These are phyloP conservation scores for Heliocidaris erythrogramma DNA, from an alignment of 35 echinoderm and acorn worm species.

Conservation along the genomic window DNA sequence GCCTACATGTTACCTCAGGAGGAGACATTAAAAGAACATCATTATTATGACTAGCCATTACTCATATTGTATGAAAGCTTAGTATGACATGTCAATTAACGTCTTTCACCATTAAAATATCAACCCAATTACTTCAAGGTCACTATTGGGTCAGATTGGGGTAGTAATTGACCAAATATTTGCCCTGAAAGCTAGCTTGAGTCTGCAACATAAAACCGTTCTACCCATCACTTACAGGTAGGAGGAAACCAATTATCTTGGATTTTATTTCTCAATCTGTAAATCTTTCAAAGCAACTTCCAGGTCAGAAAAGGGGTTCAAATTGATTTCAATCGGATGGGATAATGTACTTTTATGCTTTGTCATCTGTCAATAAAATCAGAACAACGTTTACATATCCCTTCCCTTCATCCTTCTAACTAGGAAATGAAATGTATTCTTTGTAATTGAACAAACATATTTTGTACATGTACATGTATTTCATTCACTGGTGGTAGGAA, in stretches of 20 bases:
- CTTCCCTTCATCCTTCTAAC: too few species aligned
- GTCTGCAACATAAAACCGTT: not conserved
- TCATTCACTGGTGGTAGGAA: too few species aligned
- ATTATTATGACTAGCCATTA: too few species aligned
- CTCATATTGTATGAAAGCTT: too few species aligned
- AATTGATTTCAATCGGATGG: not conserved
- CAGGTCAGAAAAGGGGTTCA: not conserved
- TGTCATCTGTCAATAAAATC: too few species aligned
- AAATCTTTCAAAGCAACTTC: slow-evolving; percentile 23
- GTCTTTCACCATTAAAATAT: not conserved
- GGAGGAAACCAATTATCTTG: not conserved
- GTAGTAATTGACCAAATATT: not conserved
- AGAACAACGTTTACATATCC: too few species aligned
- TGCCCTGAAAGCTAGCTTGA: not conserved
- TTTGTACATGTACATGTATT: too few species aligned
- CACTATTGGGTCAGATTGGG: not conserved
- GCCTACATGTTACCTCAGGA: too few species aligned
- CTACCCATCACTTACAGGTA: not conserved
- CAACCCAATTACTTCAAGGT: slow-evolving; percentile 40
- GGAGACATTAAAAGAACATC: too few species aligned
- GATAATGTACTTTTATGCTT: too few species aligned
- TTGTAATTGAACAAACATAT: too few species aligned
- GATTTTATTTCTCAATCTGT: not conserved
- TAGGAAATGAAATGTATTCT: too few species aligned
- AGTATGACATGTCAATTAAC: not conserved